Evolutionary conservation across 1,140 invertebrate genomes (phyloP).

Genomic region (Acyrthosiphon pisum): DNA sequence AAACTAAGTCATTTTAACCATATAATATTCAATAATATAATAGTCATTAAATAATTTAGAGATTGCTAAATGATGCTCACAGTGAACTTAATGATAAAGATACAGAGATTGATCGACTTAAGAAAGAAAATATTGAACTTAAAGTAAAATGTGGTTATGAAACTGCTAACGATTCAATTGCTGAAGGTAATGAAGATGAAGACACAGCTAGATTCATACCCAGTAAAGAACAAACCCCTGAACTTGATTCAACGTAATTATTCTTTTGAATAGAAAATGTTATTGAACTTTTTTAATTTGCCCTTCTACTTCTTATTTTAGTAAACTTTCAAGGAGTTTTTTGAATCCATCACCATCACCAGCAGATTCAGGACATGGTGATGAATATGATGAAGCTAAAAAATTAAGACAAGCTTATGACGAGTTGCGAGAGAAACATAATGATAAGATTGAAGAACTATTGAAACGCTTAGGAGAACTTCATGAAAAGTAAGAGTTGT

Average conservation of each 20-base stretch:
- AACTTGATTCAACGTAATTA: constrained; percentile 44
- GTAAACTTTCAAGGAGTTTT: constrained; percentile 53
- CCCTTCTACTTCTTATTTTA: constrained; percentile 26
- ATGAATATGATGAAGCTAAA: constrained; percentile 70
- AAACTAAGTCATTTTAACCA: constrained; percentile 43
- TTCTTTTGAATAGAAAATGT: neutral
- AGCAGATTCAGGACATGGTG: constrained; percentile 85
- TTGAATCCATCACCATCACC: constrained; percentile 67
- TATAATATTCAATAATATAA: constrained; percentile 43
- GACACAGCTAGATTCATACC: constrained; percentile 6
- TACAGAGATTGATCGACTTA: constrained; percentile 79
- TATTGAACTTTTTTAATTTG: neutral
- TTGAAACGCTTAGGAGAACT: constrained; percentile 80
- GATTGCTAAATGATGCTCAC: constrained; percentile 74
- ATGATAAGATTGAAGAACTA: constrained; percentile 79
- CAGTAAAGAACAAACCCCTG: neutral
- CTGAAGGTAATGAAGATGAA: constrained; percentile 55
- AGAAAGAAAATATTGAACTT: constrained; percentile 82
- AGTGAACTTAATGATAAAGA: constrained; percentile 81
- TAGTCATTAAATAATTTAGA: constrained; percentile 66
- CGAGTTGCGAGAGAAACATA: constrained; percentile 76
- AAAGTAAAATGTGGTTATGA: constrained; percentile 72
- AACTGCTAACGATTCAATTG: constrained; percentile 36
- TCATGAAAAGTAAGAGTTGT: constrained; percentile 68
- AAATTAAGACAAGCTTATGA: constrained; percentile 67